phyloP scores from a whole-genome alignment of 1,140 invertebrate species.

The Coelopa frigida region DNA sequence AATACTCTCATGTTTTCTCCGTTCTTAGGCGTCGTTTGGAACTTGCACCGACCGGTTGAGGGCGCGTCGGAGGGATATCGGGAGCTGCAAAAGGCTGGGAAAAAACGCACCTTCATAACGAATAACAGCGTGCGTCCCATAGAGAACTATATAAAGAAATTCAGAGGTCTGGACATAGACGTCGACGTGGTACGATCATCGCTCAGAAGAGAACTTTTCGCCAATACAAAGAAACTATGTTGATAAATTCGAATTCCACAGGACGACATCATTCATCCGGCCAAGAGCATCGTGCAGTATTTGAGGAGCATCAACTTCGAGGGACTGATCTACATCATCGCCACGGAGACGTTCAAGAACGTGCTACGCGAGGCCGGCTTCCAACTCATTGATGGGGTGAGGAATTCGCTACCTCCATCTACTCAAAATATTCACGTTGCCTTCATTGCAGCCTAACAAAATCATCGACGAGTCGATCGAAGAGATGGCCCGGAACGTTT shows the following conservation, averaged over 20 bases:
- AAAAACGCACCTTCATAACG: conserved; percentile 61
- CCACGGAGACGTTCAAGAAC: conserved; percentile 25
- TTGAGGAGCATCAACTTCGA: conserved; percentile 45
- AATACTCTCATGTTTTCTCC: background rate
- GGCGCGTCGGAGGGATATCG: conserved; percentile 48
- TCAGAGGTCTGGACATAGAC: conserved; percentile 35
- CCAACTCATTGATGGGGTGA: conserved; percentile 46
- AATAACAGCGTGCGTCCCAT: conserved; percentile 56
- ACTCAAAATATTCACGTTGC: background rate
- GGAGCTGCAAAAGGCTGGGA: conserved; percentile 53
- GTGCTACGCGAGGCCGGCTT: conserved; percentile 43
- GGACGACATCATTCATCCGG: conserved; percentile 44
- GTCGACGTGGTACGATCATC: conserved; percentile 44
- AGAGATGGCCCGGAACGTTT: conserved; percentile 36
- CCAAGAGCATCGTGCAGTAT: conserved; percentile 43
- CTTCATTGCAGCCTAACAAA: conserved; percentile 28
- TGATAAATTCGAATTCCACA: conserved; percentile 17
- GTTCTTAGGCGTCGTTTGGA: conserved; percentile 56
- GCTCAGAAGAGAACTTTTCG: too few species aligned
- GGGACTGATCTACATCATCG: conserved; percentile 45
- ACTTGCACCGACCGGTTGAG: conserved; percentile 40
- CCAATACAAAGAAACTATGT: background rate
- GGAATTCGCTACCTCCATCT: conserved; percentile 16
- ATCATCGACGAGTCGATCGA: conserved; percentile 35
- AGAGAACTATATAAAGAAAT: conserved; percentile 37